phyloP scores from a whole-genome alignment of 2,113 vertebrate genomes.

The Harpagus bidentatus region DNA sequence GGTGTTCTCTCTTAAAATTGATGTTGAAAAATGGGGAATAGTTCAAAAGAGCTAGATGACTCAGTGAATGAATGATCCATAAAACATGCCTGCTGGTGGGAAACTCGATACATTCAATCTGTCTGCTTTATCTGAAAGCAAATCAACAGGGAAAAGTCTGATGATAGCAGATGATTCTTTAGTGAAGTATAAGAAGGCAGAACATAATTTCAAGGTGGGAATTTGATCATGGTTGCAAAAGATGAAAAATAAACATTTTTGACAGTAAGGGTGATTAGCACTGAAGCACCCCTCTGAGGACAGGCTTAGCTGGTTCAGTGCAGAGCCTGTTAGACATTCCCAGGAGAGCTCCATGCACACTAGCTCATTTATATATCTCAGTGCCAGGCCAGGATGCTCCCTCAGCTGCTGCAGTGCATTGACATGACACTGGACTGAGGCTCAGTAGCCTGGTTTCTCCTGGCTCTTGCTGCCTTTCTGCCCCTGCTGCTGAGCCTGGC shows the following conservation, averaged over 20 bases:
- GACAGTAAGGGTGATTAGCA: background rate
- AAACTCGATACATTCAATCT: background rate
- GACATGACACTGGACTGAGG: background rate
- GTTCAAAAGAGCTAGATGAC: conserved; percentile 18
- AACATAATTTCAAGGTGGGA: background rate
- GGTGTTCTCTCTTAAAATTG: background rate
- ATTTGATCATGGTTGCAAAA: conserved; percentile 24
- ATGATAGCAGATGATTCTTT: background rate
- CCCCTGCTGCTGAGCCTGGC: fast-evolving
- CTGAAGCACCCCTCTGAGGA: background rate
- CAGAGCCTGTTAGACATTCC: background rate
- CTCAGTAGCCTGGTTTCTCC: background rate
- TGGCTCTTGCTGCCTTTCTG: background rate
- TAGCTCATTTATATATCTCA: background rate
- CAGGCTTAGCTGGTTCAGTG: background rate
- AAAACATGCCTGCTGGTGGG: background rate
- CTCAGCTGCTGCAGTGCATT: background rate
- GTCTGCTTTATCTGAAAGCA: conserved; percentile 2
- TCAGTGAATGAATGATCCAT: background rate
- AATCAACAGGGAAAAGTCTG: background rate
- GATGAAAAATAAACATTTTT: conserved; percentile 13
- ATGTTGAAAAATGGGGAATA: conserved; percentile 17
- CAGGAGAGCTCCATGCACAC: background rate
- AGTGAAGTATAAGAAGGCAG: background rate
- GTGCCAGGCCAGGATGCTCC: background rate